Conservation (phyloP, 2,888 invertebrate species). For the Perithous albicinctus region DNA sequence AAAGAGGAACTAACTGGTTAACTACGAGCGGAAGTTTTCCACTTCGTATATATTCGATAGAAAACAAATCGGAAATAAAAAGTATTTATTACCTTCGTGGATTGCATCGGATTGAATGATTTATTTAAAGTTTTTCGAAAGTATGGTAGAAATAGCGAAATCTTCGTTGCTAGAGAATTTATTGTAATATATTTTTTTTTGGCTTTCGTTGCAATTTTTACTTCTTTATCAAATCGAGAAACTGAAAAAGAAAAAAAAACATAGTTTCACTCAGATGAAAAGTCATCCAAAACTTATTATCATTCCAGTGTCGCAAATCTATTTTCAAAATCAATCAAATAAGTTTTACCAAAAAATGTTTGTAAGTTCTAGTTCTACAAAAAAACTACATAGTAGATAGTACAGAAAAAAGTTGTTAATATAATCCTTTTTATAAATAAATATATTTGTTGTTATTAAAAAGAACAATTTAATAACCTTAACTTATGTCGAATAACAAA, state of each 20-base stretch:
- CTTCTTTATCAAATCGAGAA: background rate
- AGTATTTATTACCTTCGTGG: background rate
- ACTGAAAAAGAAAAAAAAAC: background rate
- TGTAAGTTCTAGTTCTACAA: too few relatives aligned
- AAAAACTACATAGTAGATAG: too few relatives aligned
- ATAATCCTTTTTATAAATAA: too few relatives aligned
- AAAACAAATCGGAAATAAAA: background rate
- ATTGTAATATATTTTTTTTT: background rate
- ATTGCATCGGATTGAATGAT: conserved; percentile 18
- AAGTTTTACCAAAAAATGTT: too few relatives aligned
- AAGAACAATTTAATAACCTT: too few relatives aligned
- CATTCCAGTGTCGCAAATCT: too few relatives aligned
- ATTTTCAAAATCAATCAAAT: too few relatives aligned
- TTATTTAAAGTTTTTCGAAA: background rate
- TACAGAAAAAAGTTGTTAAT: too few relatives aligned
- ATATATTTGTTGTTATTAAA: too few relatives aligned
- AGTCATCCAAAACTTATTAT: background rate
- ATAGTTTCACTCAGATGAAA: background rate
- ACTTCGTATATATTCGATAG: conserved; percentile 33
- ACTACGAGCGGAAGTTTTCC: conserved; percentile 61
- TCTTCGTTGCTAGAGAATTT: background rate
- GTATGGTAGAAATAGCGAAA: background rate
- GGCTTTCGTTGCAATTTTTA: background rate
- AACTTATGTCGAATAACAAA: too few relatives aligned
- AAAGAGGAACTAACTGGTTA: conserved; percentile 22